Conservation (phyloP, 1,140 invertebrate species). For the Wiebesia pumilae region DNA sequence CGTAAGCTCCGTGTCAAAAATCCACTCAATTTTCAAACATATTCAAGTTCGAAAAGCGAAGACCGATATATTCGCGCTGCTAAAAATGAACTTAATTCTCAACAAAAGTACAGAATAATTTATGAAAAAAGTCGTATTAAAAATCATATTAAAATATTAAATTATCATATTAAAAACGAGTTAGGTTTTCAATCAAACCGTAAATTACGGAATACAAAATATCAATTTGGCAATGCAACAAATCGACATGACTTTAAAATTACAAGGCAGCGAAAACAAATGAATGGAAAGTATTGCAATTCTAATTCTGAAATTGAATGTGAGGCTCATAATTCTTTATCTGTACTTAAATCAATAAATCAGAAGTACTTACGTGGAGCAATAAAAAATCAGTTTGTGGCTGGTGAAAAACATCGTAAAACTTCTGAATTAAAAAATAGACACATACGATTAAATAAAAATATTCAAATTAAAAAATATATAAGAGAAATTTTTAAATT, state of each 20-base stretch:
- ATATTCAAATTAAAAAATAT: neutral
- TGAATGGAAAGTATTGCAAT: neutral
- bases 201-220: neutral
- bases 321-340: neutral
- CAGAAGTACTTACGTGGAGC: conserved; percentile 12
- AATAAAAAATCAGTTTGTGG: neutral
- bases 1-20: neutral
- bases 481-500: neutral
- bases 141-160: too few species aligned
- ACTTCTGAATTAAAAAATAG: neutral
- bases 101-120: neutral
- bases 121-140: neutral
- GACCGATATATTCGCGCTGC: neutral
- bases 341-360: neutral
- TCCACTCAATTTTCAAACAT: neutral
- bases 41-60: neutral
- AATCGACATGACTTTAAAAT: neutral
- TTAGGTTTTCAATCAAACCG: neutral
- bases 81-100: neutral
- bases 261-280: neutral
- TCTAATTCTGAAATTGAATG: neutral
- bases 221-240: neutral
- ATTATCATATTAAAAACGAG: neutral
- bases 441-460: neutral
- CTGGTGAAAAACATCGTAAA: neutral